Evolutionary conservation across 2,797 vertebrate genomes (phyloP).

Genomic region (Myiothlypis coronata): DNA sequence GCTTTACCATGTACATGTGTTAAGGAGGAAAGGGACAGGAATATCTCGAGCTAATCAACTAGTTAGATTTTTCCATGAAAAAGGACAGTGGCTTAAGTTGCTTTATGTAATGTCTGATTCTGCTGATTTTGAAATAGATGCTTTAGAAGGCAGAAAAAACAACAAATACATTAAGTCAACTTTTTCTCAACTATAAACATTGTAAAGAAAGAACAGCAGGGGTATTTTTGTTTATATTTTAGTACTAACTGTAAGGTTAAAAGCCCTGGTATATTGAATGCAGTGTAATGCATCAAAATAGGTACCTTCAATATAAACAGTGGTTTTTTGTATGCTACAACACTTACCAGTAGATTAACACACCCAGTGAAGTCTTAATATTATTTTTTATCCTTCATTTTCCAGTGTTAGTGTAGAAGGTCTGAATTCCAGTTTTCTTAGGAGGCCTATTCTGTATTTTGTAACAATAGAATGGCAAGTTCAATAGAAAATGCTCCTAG

Average conservation of each 20-base stretch:
- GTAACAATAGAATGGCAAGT: not conserved
- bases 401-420: not conserved
- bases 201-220: not conserved
- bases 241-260: not conserved
- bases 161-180: not conserved
- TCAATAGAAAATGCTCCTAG: not conserved
- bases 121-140: not conserved
- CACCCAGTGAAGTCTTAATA: not conserved
- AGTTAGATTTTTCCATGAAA: not conserved
- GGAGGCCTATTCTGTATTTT: not conserved
- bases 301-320: not conserved
- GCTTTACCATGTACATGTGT: not conserved
- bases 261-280: not conserved
- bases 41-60: not conserved
- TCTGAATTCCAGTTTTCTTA: not conserved
- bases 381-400: not conserved
- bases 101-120: not conserved
- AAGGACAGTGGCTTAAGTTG: not conserved
- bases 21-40: not conserved
- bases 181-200: not conserved
- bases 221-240: not conserved
- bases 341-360: not conserved
- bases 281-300: not conserved
- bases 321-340: not conserved
- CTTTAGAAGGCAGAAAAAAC: not conserved